phyloP scores from a whole-genome alignment of 2,113 vertebrate genomes.

The Anarrhichthys ocellatus region DNA sequence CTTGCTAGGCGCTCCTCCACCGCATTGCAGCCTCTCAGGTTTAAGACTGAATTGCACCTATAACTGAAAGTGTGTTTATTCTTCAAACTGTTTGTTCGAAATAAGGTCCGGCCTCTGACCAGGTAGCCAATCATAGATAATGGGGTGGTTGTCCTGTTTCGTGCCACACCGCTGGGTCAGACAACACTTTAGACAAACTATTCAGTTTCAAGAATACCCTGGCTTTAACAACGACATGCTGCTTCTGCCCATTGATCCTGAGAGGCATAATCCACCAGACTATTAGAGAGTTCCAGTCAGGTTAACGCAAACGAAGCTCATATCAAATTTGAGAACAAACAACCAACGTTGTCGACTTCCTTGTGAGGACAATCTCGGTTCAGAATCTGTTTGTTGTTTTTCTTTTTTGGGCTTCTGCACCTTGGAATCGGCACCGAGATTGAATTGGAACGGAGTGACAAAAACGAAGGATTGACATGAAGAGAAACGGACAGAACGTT shows the following conservation, averaged over 20 bases:
- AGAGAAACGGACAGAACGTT: slow-evolving; percentile 42
- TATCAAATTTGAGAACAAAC: not conserved
- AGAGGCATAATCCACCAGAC: not conserved
- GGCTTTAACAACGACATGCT: not conserved
- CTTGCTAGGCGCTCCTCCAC: not conserved
- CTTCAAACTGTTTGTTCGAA: not conserved
- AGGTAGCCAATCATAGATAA: not conserved
- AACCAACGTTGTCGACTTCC: not conserved
- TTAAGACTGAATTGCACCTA: not conserved
- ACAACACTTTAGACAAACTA: not conserved
- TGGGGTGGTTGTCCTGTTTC: not conserved
- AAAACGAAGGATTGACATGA: slow-evolving; percentile 52
- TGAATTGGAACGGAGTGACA: slow-evolving; percentile 42
- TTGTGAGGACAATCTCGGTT: not conserved
- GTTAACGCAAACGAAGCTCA: not conserved
- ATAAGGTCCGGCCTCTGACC: not conserved
- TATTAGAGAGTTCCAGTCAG: not conserved
- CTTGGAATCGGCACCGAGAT: slow-evolving; percentile 14
- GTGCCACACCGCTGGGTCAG: not conserved
- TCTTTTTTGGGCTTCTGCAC: slow-evolving; percentile 1
- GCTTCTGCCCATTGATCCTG: not conserved
- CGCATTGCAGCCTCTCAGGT: not conserved
- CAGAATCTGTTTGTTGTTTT: not conserved
- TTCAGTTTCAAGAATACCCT: not conserved
- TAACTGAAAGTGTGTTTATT: not conserved